Evolutionary conservation across 1,140 invertebrate genomes (phyloP).

Genomic region (Nilaparvata lugens): DNA sequence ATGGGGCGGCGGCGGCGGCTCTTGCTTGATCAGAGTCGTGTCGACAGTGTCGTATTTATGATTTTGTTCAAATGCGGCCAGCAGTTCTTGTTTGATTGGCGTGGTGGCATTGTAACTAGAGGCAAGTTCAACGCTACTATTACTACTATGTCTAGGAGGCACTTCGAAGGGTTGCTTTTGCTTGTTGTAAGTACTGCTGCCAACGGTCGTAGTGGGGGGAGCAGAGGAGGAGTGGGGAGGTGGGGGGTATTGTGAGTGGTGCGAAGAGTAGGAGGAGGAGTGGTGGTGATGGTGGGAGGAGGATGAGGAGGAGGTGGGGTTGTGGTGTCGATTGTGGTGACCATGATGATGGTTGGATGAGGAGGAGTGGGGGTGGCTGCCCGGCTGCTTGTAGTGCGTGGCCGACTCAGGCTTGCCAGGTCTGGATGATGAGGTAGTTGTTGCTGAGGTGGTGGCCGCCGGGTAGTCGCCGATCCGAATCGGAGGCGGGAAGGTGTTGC

Average conservation of each 20-base stretch:
- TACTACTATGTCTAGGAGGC: neutral
- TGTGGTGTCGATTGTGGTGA: neutral
- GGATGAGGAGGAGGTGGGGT: neutral
- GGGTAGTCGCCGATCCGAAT: constrained; percentile 22
- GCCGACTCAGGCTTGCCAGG: constrained; percentile 16
- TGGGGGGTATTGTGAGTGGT: constrained; percentile 6
- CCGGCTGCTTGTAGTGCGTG: neutral
- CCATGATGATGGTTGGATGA: neutral
- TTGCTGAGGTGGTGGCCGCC: constrained; percentile 16
- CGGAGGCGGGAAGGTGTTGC: constrained; percentile 18
- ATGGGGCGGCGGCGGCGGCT: constrained; percentile 21
- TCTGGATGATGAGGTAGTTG: constrained; percentile 13
- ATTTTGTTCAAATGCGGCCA: neutral
- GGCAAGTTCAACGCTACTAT: neutral
- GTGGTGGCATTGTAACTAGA: neutral
- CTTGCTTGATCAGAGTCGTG: neutral
- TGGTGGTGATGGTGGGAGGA: neutral
- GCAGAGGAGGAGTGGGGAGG: constrained; percentile 15
- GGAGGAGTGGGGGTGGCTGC: neutral
- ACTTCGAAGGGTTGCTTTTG: neutral
- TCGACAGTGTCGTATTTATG: neutral
- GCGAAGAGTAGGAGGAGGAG: neutral
- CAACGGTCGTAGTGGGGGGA: neutral
- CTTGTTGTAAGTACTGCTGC: too few relatives aligned
- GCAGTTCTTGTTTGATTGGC: neutral